Percentiles rank a stretch among this genome's conserved stretches.
These are phyloP conservation scores for Leptopilina boulardi DNA, from an alignment of 1,140 invertebrate species.

Conservation along the genomic window DNA sequence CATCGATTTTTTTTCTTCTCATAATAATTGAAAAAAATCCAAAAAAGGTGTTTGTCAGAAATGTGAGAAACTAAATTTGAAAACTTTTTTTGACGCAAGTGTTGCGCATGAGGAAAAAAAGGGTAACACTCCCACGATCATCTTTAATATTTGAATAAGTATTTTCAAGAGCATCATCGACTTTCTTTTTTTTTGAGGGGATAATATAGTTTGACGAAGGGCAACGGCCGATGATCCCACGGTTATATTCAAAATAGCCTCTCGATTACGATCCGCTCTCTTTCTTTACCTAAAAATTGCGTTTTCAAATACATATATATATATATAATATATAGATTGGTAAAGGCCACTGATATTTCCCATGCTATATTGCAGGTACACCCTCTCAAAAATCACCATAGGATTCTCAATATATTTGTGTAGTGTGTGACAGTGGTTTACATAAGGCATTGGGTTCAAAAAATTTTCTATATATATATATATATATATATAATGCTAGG, in stretches of 20 bases:
- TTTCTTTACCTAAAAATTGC: conserved; percentile 14
- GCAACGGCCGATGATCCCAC: conserved; percentile 5
- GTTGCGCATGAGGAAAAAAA: conserved; percentile 9
- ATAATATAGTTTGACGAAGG: background rate
- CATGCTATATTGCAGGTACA: background rate
- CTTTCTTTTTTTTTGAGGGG: conserved; percentile 6
- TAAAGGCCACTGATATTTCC: conserved; percentile 11
- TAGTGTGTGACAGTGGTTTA: conserved; percentile 18
- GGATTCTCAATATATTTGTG: conserved; percentile 3
- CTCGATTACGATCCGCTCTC: conserved; percentile 11
- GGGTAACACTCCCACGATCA: conserved; percentile 16
- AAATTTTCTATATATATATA: too few species aligned
- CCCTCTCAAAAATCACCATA: background rate
- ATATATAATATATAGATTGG: too few species aligned
- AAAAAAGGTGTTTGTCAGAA: too few species aligned
- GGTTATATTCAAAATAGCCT: conserved; percentile 27
- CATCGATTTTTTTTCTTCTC: too few species aligned
- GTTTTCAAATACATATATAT: background rate
- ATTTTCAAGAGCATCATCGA: background rate
- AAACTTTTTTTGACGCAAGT: background rate
- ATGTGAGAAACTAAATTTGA: background rate
- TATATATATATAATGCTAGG: background rate
- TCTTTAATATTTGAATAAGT: conserved; percentile 30
- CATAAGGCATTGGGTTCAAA: background rate
- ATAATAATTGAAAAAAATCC: too few species aligned